phyloP scores from a whole-genome alignment of 2,888 invertebrate genomes.

The Ctenicera cuprea region DNA sequence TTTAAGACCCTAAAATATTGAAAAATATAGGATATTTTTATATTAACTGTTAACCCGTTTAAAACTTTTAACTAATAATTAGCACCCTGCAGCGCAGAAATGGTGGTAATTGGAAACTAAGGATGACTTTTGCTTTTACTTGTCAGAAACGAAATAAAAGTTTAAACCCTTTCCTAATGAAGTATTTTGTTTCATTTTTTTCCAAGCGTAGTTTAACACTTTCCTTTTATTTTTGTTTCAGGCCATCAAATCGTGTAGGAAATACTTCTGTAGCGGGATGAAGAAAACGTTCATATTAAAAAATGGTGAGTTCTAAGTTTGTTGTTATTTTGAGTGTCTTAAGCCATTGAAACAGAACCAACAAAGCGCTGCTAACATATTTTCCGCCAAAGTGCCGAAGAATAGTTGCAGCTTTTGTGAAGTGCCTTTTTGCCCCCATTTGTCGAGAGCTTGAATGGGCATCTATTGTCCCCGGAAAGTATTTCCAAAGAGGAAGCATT shows the following conservation, averaged over 20 bases:
- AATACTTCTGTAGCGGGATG: not conserved
- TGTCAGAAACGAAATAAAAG: constrained; percentile 2
- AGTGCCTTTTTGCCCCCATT: constrained; percentile 47
- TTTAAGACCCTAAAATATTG: constrained; percentile 7
- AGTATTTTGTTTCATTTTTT: constrained; percentile 1
- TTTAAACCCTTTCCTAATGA: constrained; percentile 9
- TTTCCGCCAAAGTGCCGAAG: constrained; percentile 39
- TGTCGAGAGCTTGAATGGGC: constrained; percentile 42
- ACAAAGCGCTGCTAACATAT: constrained; percentile 34
- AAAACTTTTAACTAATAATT: constrained; percentile 4
- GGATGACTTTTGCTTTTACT: not conserved
- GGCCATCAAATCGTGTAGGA: not conserved
- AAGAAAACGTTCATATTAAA: not conserved
- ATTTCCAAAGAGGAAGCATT: constrained; percentile 47
- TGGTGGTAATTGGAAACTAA: constrained; percentile 3
- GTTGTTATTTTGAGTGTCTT: not conserved
- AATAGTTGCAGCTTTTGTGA: constrained; percentile 48
- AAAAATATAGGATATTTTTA: not conserved
- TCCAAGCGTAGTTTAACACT: not conserved
- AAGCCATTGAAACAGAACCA: constrained; percentile 19
- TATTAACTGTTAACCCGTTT: constrained; percentile 1
- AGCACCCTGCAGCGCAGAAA: not conserved
- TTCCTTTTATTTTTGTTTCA: not conserved
- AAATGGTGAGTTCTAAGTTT: constrained; percentile 13
- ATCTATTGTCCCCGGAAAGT: constrained; percentile 47